A percentile compares a stretch with the other conserved stretches of the same genome.
phyloP scores from a whole-genome alignment of 2,113 vertebrate genomes.

The Athene noctua region DNA sequence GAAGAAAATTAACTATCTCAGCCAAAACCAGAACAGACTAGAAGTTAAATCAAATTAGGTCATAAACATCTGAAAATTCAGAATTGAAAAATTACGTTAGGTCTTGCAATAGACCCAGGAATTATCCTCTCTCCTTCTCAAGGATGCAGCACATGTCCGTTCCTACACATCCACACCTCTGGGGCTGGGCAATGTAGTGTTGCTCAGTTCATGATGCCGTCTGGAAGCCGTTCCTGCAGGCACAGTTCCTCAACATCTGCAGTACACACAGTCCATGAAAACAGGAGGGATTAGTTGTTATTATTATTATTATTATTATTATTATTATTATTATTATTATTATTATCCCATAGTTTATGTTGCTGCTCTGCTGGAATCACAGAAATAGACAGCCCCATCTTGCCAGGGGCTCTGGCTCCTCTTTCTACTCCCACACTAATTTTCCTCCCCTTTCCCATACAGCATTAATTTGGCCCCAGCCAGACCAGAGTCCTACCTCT shows the following conservation, averaged over 20 bases:
- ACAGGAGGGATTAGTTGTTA: not conserved
- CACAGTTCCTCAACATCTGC: not conserved
- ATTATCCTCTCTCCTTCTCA: not conserved
- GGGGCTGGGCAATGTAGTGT: fast-evolving
- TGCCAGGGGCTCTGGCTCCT: no score
- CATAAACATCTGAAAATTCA: not conserved
- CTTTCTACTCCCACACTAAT: not conserved
- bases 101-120: not conserved
- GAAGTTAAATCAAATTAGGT: not conserved
- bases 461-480: not conserved
- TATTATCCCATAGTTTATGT: not conserved
- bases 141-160: fast-evolving
- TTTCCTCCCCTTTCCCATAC: not conserved
- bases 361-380: not conserved
- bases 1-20: no score
- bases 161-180: fast-evolving
- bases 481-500: not conserved
- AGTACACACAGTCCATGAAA: not conserved
- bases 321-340: not conserved
- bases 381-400: not conserved
- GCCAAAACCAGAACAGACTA: no score
- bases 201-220: not conserved
- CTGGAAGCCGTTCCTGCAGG: not conserved
- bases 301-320: no score
- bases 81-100: not conserved